These are phyloP conservation scores for Leptopilina boulardi DNA, from an alignment of 1,140 invertebrate genomes.

Conservation along the genomic window DNA sequence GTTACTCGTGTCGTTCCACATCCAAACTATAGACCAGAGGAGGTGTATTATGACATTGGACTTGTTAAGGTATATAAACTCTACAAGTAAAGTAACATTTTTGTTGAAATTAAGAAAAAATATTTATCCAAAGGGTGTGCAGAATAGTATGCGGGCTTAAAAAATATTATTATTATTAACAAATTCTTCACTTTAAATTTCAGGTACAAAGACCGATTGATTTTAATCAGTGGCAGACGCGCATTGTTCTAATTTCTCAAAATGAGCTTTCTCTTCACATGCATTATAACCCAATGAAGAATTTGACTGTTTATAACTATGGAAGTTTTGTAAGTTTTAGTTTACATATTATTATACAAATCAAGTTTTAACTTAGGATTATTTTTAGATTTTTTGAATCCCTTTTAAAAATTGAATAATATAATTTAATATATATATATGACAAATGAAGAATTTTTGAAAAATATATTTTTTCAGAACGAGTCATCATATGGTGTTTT, in stretches of 20 bases:
- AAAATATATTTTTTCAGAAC: background rate
- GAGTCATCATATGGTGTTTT: background rate
- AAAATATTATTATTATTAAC: too few species aligned
- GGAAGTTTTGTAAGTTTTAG: background rate
- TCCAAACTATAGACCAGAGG: background rate
- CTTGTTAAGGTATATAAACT: constrained; percentile 9
- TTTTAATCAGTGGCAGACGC: background rate
- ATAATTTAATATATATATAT: too few species aligned
- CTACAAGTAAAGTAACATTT: too few species aligned
- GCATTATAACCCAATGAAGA: background rate
- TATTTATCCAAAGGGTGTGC: too few species aligned
- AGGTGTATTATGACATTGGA: background rate
- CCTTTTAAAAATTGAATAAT: background rate
- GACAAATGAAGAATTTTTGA: background rate
- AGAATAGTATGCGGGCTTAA: too few species aligned
- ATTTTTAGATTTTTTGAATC: too few species aligned
- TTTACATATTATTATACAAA: too few species aligned
- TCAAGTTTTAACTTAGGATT: too few species aligned
- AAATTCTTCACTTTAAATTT: too few species aligned
- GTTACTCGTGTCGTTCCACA: background rate
- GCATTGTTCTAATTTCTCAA: background rate
- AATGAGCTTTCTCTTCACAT: background rate
- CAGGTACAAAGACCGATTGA: background rate
- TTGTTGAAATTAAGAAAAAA: too few species aligned
- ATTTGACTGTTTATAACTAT: background rate